Evolutionary conservation across 2,113 vertebrate species (phyloP), one percentile per base, ranked within the genome.

Genomic region (Carassius gibelio): DNA sequence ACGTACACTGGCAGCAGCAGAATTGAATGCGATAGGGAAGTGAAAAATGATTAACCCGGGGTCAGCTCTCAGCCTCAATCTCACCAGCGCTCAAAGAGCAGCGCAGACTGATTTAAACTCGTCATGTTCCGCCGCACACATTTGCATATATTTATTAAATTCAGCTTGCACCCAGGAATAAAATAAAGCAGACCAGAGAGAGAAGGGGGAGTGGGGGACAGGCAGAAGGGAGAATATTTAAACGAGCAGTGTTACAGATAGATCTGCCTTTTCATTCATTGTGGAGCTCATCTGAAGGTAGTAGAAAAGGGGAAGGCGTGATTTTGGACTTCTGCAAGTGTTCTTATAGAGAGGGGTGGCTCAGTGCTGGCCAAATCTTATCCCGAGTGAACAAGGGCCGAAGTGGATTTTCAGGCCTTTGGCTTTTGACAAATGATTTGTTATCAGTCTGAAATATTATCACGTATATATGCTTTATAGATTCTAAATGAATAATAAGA

Each of bases 21-120:
- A 95, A 96, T 93, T 92, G 95, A 96, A 95, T 95, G 94, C 94
- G 95, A 96, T 96, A 96, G 96, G 96, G 95, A 96, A 96, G 96
- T 97, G 96, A 96, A 96, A 97, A 96, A 96, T 96, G 96, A 97
- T 96, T 97, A 97, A 96, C 96, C 95, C 87, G 85, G 90, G 96
- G 96, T 97, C 97, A 97, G 95, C 94, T 88, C 95, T 95, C 94
- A 94, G 94, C 95, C 95, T 96, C 95, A 93, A 95, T 96, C 96
- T 96, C 95, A 92, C 94, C 95, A 91, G 94, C 94, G 95, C 95
- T 96, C 95, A 95, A 95, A 96, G 96, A 96, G 95, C 95, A 96
- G 96, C 96, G 94, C 94, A 93, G 95, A 95, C 96, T 96, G 95
- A 96, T 96, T 96, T 95, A 95, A 95, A 96, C 95, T 95, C 96